These are phyloP conservation scores for Pyrocephalus nanus DNA, from an alignment of 2,797 vertebrate genomes.

Conservation along the genomic window DNA sequence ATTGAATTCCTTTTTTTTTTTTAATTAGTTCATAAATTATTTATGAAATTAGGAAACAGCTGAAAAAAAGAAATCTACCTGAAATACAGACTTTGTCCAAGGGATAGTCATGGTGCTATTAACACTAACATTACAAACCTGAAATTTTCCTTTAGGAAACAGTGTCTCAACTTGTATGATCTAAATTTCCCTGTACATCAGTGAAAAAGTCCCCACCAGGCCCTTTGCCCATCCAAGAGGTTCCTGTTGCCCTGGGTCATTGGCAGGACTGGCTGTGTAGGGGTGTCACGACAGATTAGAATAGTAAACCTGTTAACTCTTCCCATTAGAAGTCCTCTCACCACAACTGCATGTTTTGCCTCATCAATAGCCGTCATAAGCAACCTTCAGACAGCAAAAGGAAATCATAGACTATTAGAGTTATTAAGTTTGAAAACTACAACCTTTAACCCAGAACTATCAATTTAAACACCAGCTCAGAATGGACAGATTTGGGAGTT, in stretches of 20 bases:
- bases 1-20: neutral
- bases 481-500: neutral
- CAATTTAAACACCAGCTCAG: neutral
- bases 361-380: neutral
- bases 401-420: neutral
- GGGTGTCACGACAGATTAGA: accelerated
- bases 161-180: accelerated
- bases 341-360: accelerated
- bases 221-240: accelerated
- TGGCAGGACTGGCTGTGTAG: neutral
- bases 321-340: neutral
- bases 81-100: neutral
- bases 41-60: neutral
- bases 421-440: neutral
- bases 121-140: neutral
- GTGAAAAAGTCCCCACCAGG: neutral
- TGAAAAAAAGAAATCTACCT: neutral
- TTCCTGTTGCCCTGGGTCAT: neutral
- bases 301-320: neutral
- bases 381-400: neutral
- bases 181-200: neutral
- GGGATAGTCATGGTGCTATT: neutral
- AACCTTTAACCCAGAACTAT: neutral
- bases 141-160: too few relatives aligned
- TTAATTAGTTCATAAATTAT: too few relatives aligned